Evolutionary conservation across 2,797 vertebrate genomes (phyloP), one percentile per base, ranked within the genome.

Genomic region (Catharus ustulatus): DNA sequence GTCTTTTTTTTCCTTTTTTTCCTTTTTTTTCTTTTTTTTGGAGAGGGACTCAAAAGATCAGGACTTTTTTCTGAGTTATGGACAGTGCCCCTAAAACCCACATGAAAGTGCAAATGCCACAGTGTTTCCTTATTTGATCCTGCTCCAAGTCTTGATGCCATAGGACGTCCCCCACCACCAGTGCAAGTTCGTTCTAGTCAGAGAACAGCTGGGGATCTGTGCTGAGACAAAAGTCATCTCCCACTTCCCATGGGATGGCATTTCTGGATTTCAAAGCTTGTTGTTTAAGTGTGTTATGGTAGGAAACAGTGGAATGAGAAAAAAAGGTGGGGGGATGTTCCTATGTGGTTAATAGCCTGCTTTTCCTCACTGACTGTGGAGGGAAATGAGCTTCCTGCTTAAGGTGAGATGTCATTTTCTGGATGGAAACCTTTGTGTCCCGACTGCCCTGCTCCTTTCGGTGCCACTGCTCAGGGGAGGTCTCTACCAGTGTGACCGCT

Each of bases 351-450:
- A 80, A 84, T 43, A 72, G 92, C 45, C 59, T 83, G 40, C 72
- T 96, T 93, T 94, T 92, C 84, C 93, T 85, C 91, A 34, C 84
- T 86, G 73, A 49, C 43, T 87, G 43, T 58, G 43, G 54, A 91
- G 93, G 96, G 79, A 96, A 95, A 80, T 94, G 85, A 87, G 69
- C 66, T 96, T 96, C 87, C 94, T 94, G 87, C 91, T 51, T 51
- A 75, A 93, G 95, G 87, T 90, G 93, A 94, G 91, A 83, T 94
- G 94, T 94, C 94, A 90, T 84, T 81, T 78, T 84, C 94, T 95
- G 95, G 73, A 64, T 85, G 80, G 93, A 91, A 96, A 88, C 90
- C 87, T 94, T 75, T 96, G 90, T 63, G 82, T 86, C 79, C 85
- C 1, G 0, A 38, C 78, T 93, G 75, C 38, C 57, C 68, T 36